A percentile compares a stretch with the other conserved stretches of the same genome.
These are phyloP conservation scores for Panthera leo DNA, from an alignment of 2,113 vertebrate species.

Conservation along the genomic window DNA sequence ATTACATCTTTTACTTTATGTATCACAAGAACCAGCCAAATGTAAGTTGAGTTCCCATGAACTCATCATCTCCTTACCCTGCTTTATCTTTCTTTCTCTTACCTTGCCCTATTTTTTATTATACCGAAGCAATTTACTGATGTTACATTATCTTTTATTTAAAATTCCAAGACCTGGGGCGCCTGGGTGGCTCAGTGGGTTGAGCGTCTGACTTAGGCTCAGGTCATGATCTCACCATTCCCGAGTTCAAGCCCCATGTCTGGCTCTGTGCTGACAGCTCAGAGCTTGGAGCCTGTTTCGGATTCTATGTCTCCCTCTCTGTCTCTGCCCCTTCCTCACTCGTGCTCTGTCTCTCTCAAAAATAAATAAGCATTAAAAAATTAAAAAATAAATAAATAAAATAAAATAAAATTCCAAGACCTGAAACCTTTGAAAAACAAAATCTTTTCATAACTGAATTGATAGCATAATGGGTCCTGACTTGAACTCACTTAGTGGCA, in stretches of 20 bases:
- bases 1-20: background rate
- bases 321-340: too few species aligned
- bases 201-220: too few species aligned
- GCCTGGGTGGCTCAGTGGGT: too few species aligned
- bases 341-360: too few species aligned
- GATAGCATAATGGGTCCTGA: conserved; percentile 13
- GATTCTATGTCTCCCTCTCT: too few species aligned
- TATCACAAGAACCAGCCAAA: background rate
- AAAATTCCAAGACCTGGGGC: background rate
- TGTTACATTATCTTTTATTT: background rate
- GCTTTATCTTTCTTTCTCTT: conserved; percentile 13
- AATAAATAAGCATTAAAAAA: too few species aligned
- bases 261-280: too few species aligned
- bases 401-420: background rate
- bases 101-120: background rate
- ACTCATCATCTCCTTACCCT: background rate
- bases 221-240: too few species aligned
- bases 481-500: conserved; percentile 2
- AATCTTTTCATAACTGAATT: background rate
- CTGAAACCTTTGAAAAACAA: background rate
- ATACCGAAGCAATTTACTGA: background rate
- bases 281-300: too few species aligned
- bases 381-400: too few species aligned
- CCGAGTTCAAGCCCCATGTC: too few species aligned
- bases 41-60: background rate